A percentile compares a stretch with the other conserved stretches of the same genome.
Conservation (phyloP, 2,113 vertebrate species). For the Ammodytes dubius region DNA sequence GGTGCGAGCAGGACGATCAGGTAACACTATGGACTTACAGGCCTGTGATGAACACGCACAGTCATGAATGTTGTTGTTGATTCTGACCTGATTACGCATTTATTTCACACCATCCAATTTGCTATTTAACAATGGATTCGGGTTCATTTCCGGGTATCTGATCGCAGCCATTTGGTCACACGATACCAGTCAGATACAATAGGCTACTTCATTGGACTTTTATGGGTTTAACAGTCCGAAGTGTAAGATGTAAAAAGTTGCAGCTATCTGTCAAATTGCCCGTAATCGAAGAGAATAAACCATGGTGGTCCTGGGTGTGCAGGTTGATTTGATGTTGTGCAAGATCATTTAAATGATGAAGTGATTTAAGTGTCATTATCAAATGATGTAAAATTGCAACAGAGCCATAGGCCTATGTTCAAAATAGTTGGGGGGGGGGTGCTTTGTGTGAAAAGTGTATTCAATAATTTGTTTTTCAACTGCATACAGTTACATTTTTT, state of each 20-base stretch:
- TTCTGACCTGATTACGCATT: background rate
- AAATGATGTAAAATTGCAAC: background rate
- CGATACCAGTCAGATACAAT: too few relatives aligned
- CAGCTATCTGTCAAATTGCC: background rate
- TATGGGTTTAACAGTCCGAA: too few relatives aligned
- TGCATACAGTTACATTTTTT: background rate
- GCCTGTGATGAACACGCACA: background rate
- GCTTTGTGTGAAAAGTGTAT: background rate
- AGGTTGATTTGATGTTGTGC: background rate
- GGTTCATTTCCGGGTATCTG: conserved; percentile 18
- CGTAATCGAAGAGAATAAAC: background rate
- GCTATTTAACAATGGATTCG: background rate
- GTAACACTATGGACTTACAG: background rate
- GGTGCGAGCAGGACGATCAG: conserved; percentile 1
- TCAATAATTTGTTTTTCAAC: background rate
- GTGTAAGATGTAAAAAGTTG: background rate
- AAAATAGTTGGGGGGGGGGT: background rate
- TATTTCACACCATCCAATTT: background rate
- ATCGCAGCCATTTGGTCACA: background rate
- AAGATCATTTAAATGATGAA: background rate
- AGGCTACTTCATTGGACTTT: too few relatives aligned
- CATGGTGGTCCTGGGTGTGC: background rate
- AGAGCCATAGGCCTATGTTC: background rate
- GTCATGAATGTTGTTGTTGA: background rate
- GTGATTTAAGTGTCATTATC: background rate